Base-by-base conservation (phyloP, 2,888 invertebrate genomes). In the Pammene aurita region DNA sequence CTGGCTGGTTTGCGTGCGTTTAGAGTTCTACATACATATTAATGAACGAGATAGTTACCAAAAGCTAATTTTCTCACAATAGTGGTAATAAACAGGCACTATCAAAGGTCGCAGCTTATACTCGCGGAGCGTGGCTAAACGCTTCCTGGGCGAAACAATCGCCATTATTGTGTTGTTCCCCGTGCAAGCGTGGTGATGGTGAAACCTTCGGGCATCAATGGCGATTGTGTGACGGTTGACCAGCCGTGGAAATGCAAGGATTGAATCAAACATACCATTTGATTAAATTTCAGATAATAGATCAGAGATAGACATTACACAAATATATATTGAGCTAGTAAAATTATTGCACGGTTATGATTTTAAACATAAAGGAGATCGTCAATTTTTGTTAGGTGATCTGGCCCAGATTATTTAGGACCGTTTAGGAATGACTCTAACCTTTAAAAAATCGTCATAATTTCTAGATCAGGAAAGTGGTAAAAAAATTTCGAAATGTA, bases 201-300 rank as follows among this genome's bases (percentile, higher is more conserved):
- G 90, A 87, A 80, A 86, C 92, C 92, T 92, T 92, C 92, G 90
- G 77, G 80, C 81, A 84, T 90, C 89, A 90, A 91, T 90, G 80
- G 90, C 85, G 77, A 91, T 91, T 90, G 91, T 90, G 78, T 81
- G 76, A 75, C 78, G 79, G 79, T 78, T 79, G 79, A 82, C 75
- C 75, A 75, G 80, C 73, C 74, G 73, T 65, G 64, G 52, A 41
- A 34, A 63, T 64, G 38, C 46, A 56, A 62, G 60, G 44, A 65
- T 60, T 65, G 57, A 14, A 58, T 58, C 50, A 52, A 54, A 55
- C 41, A 46, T 67, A 26, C 26, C 50, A 50, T 41, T 7, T 52
- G 26, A 18, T 35, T 54, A 46, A 0, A 38, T 5, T 26, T 26
- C 4, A 26, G 26, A 26, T 26, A 26, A 26, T 26, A 26, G 26